Conservation (phyloP, 2,797 vertebrate species). For the Menidia menidia region DNA sequence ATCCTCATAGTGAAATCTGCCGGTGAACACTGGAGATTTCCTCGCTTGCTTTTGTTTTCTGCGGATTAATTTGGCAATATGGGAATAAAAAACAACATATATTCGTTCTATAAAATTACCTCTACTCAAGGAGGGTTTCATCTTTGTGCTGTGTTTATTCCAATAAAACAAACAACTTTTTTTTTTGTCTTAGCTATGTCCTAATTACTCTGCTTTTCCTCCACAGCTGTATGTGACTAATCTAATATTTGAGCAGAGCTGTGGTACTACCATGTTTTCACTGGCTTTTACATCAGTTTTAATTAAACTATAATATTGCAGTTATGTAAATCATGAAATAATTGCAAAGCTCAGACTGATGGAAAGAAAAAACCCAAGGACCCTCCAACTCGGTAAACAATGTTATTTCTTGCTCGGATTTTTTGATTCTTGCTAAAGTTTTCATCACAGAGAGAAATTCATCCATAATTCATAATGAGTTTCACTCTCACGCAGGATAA, state of each 20-base stretch:
- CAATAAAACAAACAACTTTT: neutral
- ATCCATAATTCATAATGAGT: constrained; percentile 75
- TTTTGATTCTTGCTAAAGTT: constrained; percentile 47
- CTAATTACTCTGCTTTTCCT: constrained; percentile 2
- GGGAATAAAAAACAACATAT: no score
- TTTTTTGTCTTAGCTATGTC: neutral
- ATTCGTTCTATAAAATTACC: no score
- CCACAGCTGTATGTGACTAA: constrained; percentile 8
- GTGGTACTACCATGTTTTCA: constrained; percentile 20
- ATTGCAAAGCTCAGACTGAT: constrained; percentile 38
- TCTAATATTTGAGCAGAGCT: constrained; percentile 11
- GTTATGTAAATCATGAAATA: constrained; percentile 43
- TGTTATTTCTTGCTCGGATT: constrained; percentile 45
- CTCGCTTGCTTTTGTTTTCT: no score
- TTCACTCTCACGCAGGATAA: constrained; percentile 66
- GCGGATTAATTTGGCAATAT: no score
- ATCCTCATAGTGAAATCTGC: no score
- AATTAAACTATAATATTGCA: constrained; percentile 49
- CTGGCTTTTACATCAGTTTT: constrained; percentile 36
- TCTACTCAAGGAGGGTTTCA: neutral
- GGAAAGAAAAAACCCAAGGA: constrained; percentile 58
- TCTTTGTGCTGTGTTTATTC: neutral
- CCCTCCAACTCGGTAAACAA: constrained; percentile 59
- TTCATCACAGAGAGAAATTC: constrained; percentile 52
- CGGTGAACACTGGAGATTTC: no score